These are phyloP conservation scores for Heliconius nattereri DNA, from an alignment of 1,140 invertebrate genomes.

Conservation along the genomic window DNA sequence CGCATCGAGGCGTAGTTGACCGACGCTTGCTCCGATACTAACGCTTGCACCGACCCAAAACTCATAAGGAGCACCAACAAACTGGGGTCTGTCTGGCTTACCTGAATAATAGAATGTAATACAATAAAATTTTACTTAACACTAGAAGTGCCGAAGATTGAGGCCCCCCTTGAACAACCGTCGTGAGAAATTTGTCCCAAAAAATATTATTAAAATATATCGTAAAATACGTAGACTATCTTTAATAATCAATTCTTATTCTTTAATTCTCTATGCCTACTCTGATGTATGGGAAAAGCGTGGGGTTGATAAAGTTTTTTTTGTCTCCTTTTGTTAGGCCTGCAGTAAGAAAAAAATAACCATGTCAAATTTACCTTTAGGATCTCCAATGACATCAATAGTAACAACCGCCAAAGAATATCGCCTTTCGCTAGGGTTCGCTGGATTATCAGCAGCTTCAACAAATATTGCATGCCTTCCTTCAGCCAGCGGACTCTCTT, in stretches of 20 bases:
- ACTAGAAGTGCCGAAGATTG: too few relatives aligned
- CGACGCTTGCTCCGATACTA: conserved; percentile 91
- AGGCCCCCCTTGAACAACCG: too few relatives aligned
- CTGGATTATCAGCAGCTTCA: conserved; percentile 90
- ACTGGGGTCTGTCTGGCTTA: conserved; percentile 86
- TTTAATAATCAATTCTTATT: too few relatives aligned
- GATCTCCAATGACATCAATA: conserved; percentile 84
- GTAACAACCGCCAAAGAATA: conserved; percentile 92
- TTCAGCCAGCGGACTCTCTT: conserved; percentile 84
- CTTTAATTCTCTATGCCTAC: too few relatives aligned
- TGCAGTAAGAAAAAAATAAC: not conserved
- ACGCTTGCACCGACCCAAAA: conserved; percentile 94
- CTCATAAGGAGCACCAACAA: conserved; percentile 93
- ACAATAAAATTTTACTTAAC: too few relatives aligned
- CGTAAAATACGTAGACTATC: too few relatives aligned
- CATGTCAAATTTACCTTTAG: conserved; percentile 72
- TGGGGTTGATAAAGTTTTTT: too few relatives aligned
- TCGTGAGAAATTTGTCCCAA: too few relatives aligned
- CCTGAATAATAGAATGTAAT: not conserved
- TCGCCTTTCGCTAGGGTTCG: conserved; percentile 89
- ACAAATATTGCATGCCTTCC: conserved; percentile 90
- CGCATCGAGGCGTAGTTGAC: conserved; percentile 89
- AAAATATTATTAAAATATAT: too few relatives aligned
- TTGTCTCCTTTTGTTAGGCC: too few relatives aligned
- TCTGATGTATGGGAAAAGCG: too few relatives aligned